Evolutionary conservation across 2,113 vertebrate genomes (phyloP).

Genomic region (Camarhynchus parvulus): DNA sequence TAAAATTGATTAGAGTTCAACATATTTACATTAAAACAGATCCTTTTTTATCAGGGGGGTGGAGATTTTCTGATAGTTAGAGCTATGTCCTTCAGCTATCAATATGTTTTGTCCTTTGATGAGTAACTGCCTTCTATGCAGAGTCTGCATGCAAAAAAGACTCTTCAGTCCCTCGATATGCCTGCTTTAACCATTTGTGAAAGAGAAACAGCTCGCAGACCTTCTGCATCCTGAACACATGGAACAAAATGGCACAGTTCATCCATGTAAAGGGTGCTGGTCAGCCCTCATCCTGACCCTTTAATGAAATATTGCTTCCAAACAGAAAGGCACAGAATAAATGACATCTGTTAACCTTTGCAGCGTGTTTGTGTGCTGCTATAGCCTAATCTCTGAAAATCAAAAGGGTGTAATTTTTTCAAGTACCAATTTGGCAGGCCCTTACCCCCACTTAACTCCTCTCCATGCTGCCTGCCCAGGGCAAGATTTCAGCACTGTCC

Average conservation of each 20-base stretch:
- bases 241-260: background rate
- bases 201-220: background rate
- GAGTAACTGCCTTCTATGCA: background rate
- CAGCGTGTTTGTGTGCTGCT: background rate
- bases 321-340: background rate
- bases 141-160: background rate
- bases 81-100: background rate
- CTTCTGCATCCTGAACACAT: background rate
- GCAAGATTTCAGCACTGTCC: background rate
- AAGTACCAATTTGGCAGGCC: background rate
- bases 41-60: background rate
- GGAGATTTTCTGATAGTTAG: background rate
- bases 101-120: background rate
- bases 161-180: background rate
- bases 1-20: background rate
- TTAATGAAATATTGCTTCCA: background rate
- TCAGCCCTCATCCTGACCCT: background rate
- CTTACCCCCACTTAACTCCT: background rate
- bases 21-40: conserved; percentile 17
- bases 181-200: background rate
- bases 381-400: background rate
- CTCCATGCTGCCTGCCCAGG: background rate
- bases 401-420: background rate
- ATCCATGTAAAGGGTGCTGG: background rate
- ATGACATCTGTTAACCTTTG: background rate